Percentiles rank a stretch among this genome's conserved stretches.
Evolutionary conservation across 1,140 invertebrate genomes (phyloP).

Genomic region (Hestina assimilis): DNA sequence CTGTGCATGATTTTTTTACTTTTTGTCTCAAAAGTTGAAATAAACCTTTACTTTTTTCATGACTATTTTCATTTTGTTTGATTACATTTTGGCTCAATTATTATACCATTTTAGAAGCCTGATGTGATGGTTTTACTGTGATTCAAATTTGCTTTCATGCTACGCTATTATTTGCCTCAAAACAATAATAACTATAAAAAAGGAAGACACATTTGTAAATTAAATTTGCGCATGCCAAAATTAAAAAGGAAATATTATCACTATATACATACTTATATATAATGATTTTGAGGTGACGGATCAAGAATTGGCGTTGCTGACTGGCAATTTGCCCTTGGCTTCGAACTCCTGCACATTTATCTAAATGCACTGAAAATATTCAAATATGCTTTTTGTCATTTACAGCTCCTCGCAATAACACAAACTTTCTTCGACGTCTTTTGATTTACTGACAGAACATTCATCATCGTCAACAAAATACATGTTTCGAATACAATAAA

Average conservation of each 20-base stretch:
- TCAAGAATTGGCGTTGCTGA: constrained; percentile 11
- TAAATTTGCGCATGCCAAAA: constrained; percentile 14
- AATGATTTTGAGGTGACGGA: background rate
- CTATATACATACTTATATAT: too few relatives aligned
- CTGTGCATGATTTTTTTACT: constrained; percentile 39
- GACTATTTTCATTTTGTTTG: constrained; percentile 32
- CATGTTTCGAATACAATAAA: constrained; percentile 3
- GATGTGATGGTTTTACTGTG: constrained; percentile 42
- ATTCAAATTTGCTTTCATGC: constrained; percentile 44
- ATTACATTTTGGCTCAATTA: constrained; percentile 74
- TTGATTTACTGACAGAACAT: constrained; percentile 14
- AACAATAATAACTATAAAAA: constrained; percentile 1
- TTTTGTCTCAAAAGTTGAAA: constrained; percentile 16
- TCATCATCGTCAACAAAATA: constrained; percentile 16
- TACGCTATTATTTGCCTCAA: constrained; percentile 21
- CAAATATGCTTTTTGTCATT: constrained; percentile 32
- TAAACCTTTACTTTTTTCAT: constrained; percentile 18
- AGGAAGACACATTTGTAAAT: background rate
- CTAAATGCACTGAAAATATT: constrained; percentile 26
- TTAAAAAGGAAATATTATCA: too few relatives aligned
- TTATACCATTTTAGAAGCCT: constrained; percentile 57
- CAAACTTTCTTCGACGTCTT: constrained; percentile 11
- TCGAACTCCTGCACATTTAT: constrained; percentile 36
- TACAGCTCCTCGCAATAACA: constrained; percentile 30
- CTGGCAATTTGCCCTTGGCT: constrained; percentile 33